Conservation (phyloP, 2,113 vertebrate genomes). For the Heteronetta atricapilla region DNA sequence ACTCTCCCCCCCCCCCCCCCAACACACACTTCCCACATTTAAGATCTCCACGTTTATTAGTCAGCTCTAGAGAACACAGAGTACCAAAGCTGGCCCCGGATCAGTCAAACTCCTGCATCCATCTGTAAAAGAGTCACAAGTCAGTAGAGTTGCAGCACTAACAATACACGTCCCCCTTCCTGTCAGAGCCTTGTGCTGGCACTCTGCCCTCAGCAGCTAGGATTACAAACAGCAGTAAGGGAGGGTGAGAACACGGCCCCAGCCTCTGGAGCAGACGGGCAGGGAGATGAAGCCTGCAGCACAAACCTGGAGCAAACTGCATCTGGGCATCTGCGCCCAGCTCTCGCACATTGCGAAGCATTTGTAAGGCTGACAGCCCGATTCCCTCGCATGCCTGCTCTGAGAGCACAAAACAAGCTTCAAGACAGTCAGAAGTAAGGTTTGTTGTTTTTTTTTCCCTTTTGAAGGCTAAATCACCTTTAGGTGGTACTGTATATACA, state of each 20-base stretch:
- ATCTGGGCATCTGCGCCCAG: not conserved
- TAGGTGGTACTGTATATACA: not conserved
- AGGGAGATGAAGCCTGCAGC: not conserved
- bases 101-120: constrained; percentile 8
- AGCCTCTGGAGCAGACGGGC: not conserved
- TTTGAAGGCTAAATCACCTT: not conserved
- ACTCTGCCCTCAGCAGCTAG: not conserved
- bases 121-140: not conserved
- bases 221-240: not conserved
- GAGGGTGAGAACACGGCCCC: not conserved
- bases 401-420: rapidly evolving
- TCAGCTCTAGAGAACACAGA: constrained; percentile 7
- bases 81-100: constrained; percentile 13
- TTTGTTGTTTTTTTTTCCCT: not conserved
- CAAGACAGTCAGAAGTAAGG: not conserved
- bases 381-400: not conserved
- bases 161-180: not conserved
- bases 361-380: not conserved
- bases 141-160: not conserved
- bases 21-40: not conserved
- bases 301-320: not conserved
- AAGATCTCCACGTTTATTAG: not conserved
- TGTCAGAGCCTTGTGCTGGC: not conserved
- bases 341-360: not conserved
- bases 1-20: too few species aligned